Evolutionary conservation across 2,797 vertebrate species (phyloP).

Genomic region (Enteromius afrohamiltoni): DNA sequence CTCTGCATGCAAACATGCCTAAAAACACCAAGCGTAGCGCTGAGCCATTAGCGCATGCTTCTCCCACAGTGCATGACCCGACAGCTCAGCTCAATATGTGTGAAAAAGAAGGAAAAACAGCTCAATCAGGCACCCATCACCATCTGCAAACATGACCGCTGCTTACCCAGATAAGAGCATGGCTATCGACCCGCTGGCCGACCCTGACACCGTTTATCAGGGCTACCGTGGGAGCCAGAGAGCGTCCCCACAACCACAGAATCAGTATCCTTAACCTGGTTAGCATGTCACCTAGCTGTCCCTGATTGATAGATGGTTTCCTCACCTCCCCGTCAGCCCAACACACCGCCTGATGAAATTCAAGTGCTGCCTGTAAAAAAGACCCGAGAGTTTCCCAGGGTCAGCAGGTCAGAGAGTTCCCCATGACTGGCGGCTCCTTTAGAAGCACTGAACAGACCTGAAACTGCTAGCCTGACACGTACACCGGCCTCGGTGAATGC

Average conservation of each 20-base stretch:
- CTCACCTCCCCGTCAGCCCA: slow-evolving; percentile 65
- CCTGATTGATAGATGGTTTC: slow-evolving; percentile 66
- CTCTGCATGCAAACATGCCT: slow-evolving; percentile 57
- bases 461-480: slow-evolving; percentile 37
- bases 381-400: slow-evolving; percentile 56
- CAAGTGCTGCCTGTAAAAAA: slow-evolving; percentile 66
- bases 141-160: slow-evolving; percentile 68
- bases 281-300: background rate
- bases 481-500: slow-evolving; percentile 15
- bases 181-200: slow-evolving; percentile 62
- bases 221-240: slow-evolving; percentile 51
- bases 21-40: slow-evolving; percentile 12
- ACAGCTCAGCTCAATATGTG: slow-evolving; percentile 42
- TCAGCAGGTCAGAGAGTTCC: slow-evolving; percentile 31
- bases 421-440: slow-evolving; percentile 37
- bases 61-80: background rate
- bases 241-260: slow-evolving; percentile 36
- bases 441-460: background rate
- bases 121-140: slow-evolving; percentile 55
- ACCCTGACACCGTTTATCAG: slow-evolving; percentile 69
- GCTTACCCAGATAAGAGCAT: slow-evolving; percentile 65
- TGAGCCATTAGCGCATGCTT: slow-evolving; percentile 32
- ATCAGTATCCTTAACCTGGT: slow-evolving; percentile 1
- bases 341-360: slow-evolving; percentile 73
- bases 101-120: slow-evolving; percentile 53